phyloP scores from a whole-genome alignment of 2,113 vertebrate species.

The Pomatostomus ruficeps region DNA sequence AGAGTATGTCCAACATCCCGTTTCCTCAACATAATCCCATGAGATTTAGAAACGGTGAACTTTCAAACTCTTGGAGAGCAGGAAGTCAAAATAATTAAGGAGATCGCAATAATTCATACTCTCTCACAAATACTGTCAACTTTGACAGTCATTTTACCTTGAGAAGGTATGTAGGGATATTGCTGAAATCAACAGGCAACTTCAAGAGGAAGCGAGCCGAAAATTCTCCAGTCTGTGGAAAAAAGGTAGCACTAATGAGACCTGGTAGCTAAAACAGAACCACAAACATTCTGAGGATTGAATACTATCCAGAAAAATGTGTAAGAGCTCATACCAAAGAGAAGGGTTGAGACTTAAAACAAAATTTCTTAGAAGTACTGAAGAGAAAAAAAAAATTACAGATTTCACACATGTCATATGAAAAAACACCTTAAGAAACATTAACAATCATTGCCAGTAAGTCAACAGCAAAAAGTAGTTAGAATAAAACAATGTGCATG shows the following conservation, averaged over 20 bases:
- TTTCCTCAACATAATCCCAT: neutral
- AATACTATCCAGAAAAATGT: neutral
- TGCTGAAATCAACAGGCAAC: conserved; percentile 95
- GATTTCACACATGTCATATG: neutral
- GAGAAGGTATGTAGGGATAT: conserved; percentile 96
- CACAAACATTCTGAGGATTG: neutral
- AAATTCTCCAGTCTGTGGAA: conserved; percentile 91
- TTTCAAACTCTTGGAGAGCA: neutral
- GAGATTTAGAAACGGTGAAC: neutral
- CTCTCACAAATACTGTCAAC: neutral
- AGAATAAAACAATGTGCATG: neutral
- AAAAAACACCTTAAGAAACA: neutral
- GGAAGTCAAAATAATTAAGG: neutral
- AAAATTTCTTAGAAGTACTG: neutral
- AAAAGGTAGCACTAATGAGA: conserved; percentile 34
- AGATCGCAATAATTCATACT: neutral
- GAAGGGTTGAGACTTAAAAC: neutral
- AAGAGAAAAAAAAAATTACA: neutral
- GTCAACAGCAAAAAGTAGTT: neutral
- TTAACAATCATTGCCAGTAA: neutral
- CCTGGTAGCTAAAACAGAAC: neutral
- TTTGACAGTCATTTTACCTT: conserved; percentile 81
- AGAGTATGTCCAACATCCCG: neutral
- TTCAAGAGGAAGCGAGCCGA: conserved; percentile 96
- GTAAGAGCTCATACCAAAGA: neutral